A percentile compares a stretch with the other conserved stretches of the same genome.
Conservation (phyloP, 2,888 invertebrate species). For the Bembecia ichneumoniformis region DNA sequence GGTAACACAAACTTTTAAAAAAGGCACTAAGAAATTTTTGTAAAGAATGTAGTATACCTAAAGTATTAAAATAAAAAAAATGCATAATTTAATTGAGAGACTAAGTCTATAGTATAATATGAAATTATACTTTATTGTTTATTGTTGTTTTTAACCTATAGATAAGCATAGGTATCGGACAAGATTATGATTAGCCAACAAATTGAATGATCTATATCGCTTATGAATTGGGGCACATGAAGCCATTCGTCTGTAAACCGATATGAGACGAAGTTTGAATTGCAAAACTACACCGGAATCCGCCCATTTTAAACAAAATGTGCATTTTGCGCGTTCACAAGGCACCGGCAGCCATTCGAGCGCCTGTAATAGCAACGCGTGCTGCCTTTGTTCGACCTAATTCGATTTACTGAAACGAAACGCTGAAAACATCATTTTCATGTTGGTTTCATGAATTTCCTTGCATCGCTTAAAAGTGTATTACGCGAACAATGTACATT, state of each 20-base stretch:
- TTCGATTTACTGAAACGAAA: neutral
- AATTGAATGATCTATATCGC: neutral
- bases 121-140: too few species aligned
- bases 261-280: constrained; percentile 63
- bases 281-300: constrained; percentile 48
- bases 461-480: too few species aligned
- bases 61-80: too few species aligned
- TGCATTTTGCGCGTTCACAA: constrained; percentile 7
- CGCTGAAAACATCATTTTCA: neutral
- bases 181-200: too few species aligned
- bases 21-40: too few species aligned
- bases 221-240: constrained; percentile 16
- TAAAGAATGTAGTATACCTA: too few species aligned
- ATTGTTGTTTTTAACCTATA: too few species aligned
- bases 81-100: too few species aligned
- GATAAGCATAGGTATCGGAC: too few species aligned
- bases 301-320: constrained; percentile 20
- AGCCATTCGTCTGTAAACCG: constrained; percentile 55
- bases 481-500: too few species aligned
- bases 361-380: neutral
- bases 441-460: neutral
- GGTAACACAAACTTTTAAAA: too few species aligned
- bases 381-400: neutral
- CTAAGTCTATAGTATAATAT: too few species aligned
- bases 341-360: neutral